Evolutionary conservation across 2,888 invertebrate species (phyloP).

Genomic region (Meganola albula): DNA sequence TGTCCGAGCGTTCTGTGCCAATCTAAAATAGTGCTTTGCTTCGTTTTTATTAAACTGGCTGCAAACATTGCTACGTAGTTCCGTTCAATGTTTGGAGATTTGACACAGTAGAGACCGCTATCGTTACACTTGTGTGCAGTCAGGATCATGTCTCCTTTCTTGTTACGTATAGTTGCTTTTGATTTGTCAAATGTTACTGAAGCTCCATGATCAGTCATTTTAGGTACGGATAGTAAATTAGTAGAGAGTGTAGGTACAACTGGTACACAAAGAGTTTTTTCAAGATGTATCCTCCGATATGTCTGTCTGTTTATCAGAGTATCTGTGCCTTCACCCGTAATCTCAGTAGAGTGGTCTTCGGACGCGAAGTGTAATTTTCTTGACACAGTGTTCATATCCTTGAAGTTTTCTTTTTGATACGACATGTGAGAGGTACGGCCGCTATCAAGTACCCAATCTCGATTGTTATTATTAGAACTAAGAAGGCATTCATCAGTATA

Average conservation of each 20-base stretch:
- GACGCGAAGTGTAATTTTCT: not conserved
- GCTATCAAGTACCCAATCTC: not conserved
- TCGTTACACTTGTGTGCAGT: too few species aligned
- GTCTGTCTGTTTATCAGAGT: not conserved
- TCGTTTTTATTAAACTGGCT: too few species aligned
- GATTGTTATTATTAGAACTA: not conserved
- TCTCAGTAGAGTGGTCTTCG: not conserved
- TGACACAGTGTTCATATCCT: not conserved
- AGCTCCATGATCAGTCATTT: not conserved
- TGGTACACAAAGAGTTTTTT: not conserved
- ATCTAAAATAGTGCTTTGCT: too few species aligned
- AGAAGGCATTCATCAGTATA: not conserved
- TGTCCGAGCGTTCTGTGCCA: too few species aligned
- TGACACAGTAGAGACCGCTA: too few species aligned
- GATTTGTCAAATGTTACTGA: not conserved
- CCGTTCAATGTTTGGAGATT: too few species aligned
- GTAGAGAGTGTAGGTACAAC: not conserved
- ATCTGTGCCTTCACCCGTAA: not conserved
- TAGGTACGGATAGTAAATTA: not conserved
- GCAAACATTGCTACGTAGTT: too few species aligned
- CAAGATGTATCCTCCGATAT: not conserved
- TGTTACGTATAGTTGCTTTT: too few species aligned
- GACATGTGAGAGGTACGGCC: not conserved
- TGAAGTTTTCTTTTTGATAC: not conserved
- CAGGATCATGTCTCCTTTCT: too few species aligned